Percentiles rank a stretch among this genome's conserved stretches.
These are phyloP conservation scores for Acrossocheilus fasciatus DNA, from an alignment of 2,797 vertebrate genomes.

Conservation along the genomic window DNA sequence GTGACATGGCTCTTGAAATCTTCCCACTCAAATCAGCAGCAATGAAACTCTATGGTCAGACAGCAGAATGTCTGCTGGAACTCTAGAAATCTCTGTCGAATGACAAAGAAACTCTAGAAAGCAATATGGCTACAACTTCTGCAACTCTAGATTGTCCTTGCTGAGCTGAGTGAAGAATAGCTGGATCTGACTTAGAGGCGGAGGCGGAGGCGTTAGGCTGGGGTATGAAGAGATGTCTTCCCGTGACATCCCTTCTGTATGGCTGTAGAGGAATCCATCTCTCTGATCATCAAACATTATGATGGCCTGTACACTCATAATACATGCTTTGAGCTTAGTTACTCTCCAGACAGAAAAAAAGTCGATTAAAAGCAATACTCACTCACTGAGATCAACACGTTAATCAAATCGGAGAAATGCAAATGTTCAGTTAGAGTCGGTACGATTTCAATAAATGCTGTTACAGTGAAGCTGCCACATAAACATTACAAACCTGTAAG, in stretches of 20 bases:
- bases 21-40: conserved; percentile 22
- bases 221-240: conserved; percentile 36
- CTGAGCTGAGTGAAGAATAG: conserved; percentile 22
- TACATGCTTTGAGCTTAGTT: conserved; percentile 28
- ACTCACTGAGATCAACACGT: conserved; percentile 42
- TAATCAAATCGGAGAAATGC: conserved; percentile 37
- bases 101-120: conserved; percentile 18
- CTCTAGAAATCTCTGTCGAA: conserved; percentile 24
- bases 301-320: conserved; percentile 39
- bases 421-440: conserved; percentile 34
- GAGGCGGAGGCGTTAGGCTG: conserved; percentile 37
- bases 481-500: conserved; percentile 43
- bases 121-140: conserved; percentile 50
- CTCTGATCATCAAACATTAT: conserved; percentile 19
- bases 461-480: conserved; percentile 49
- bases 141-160: conserved; percentile 46
- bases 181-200: conserved; percentile 27
- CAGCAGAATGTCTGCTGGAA: conserved; percentile 22
- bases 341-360: conserved; percentile 31
- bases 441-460: conserved; percentile 30
- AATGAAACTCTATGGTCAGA: conserved; percentile 23
- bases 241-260: conserved; percentile 29
- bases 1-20: conserved; percentile 21
- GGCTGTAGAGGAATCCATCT: conserved; percentile 43
- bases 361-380: conserved; percentile 30